Evolutionary conservation across 2,888 invertebrate species (phyloP), one percentile per base, ranked within the genome.

Genomic region (Thecophora atra): DNA sequence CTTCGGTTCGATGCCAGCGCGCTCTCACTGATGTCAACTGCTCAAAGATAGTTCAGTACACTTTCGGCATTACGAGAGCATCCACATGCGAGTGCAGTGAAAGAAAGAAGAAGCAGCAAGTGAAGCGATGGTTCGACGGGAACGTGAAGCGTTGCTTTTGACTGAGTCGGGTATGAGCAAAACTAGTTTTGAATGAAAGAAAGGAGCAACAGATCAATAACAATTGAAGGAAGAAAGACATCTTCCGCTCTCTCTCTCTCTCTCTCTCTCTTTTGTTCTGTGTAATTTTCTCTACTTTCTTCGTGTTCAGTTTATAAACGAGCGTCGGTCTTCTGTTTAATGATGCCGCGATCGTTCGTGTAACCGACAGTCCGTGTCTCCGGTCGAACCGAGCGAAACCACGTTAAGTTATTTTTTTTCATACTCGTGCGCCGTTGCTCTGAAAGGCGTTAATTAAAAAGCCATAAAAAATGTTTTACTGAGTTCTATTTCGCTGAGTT

Each of bases 381-480:
- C 37, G 37, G 37, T 37, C 19, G 52, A 28, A 19, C 42, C n/a
- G 37, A 67, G 21, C 17, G 4, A 6, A n/a, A 19, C 47, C 5
- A n/a, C 47, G 6, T 47, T n/a, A n/a, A 47, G 13, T 1, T n/a
- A 47, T 17, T n/a, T 15, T 58, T 54, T 54, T 54, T 54, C 24
- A 37, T 11, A 37, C 11, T 37, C 37, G 37, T 37, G 37, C 37
- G 37, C n/a, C 6, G 24, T 19, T 54, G 62, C 30, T 44, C 60
- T 67, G 60, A 67, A 26, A 72, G 47, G 76, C 74, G 76, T 63
- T 77, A 77, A 77, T 77, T 75, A 75, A 76, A 75, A 75, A 60
- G 68, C 72, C 71, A 75, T 77, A 74, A 77, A 72, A 70, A 17
- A 71, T 42, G 67, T 66, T 69, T 65, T n/a, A n/a, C n/a, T n/a